A percentile compares a stretch with the other conserved stretches of the same genome.
Conservation (phyloP, 2,797 vertebrate genomes). For the Danio albolineatus region DNA sequence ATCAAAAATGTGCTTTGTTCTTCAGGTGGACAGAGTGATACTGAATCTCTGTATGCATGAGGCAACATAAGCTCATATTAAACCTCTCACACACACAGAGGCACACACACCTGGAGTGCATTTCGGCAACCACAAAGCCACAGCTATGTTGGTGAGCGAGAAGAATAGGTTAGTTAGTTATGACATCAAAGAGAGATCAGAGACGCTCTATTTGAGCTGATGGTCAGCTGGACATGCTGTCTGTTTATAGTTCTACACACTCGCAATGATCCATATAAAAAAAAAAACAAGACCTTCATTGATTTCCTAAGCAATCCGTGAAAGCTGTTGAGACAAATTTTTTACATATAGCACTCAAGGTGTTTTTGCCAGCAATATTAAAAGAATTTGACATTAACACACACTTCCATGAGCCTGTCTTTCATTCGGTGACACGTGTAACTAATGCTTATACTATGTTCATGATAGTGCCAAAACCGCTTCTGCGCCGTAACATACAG, state of each 20-base stretch:
- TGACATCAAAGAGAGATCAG: constrained; percentile 14
- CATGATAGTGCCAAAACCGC: too few relatives aligned
- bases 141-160: constrained; percentile 24
- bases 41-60: constrained; percentile 69
- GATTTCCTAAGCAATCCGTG: too few relatives aligned
- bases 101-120: constrained; percentile 49
- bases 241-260: not conserved
- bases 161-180: not conserved
- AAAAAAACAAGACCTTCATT: too few relatives aligned
- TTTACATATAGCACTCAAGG: too few relatives aligned
- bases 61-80: constrained; percentile 64
- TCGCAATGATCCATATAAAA: not conserved
- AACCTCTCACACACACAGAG: constrained; percentile 27
- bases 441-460: too few relatives aligned
- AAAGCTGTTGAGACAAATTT: too few relatives aligned
- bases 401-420: too few relatives aligned
- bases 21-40: constrained; percentile 69
- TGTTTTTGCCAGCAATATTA: too few relatives aligned
- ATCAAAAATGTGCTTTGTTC: constrained; percentile 67
- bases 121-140: constrained; percentile 55
- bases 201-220: not conserved
- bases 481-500: too few relatives aligned
- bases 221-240: not conserved
- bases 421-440: too few relatives aligned
- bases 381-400: too few relatives aligned